These are phyloP conservation scores for Salvelinus fontinalis DNA, from an alignment of 2,113 vertebrate genomes.

Conservation along the genomic window DNA sequence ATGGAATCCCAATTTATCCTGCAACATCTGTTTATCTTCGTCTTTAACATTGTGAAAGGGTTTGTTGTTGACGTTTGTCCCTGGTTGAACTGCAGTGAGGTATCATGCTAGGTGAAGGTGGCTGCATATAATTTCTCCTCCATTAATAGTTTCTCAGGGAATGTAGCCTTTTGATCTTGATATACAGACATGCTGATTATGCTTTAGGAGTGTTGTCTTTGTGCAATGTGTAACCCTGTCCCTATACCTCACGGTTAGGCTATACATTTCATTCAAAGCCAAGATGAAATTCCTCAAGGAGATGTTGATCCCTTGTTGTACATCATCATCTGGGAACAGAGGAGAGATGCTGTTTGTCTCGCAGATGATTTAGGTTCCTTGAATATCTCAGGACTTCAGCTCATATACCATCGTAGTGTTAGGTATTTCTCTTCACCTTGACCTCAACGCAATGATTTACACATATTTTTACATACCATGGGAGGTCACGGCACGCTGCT, in stretches of 20 bases:
- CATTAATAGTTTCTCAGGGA: not conserved
- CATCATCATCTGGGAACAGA: not conserved
- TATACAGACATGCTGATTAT: not conserved
- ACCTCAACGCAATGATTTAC: not conserved
- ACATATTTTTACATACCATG: not conserved
- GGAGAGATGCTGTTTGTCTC: not conserved
- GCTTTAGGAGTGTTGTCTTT: not conserved
- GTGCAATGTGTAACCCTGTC: no score
- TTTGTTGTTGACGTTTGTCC: not conserved
- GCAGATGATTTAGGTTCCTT: not conserved
- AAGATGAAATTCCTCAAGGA: not conserved
- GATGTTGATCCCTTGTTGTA: not conserved
- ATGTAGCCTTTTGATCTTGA: not conserved
- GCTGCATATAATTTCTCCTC: not conserved
- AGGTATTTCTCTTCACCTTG: not conserved
- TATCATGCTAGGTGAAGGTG: not conserved
- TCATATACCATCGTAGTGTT: not conserved
- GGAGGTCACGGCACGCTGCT: not conserved
- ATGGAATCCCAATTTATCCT: not conserved
- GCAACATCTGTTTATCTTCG: not conserved
- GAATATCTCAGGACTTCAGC: not conserved
- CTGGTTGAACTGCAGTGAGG: not conserved
- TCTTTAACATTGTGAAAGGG: not conserved
- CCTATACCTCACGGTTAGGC: no score
- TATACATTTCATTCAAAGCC: not conserved